Percentiles rank a stretch among this genome's conserved stretches.
These are phyloP conservation scores for Parotia lawesii DNA, from an alignment of 2,113 vertebrate genomes.

Conservation along the genomic window DNA sequence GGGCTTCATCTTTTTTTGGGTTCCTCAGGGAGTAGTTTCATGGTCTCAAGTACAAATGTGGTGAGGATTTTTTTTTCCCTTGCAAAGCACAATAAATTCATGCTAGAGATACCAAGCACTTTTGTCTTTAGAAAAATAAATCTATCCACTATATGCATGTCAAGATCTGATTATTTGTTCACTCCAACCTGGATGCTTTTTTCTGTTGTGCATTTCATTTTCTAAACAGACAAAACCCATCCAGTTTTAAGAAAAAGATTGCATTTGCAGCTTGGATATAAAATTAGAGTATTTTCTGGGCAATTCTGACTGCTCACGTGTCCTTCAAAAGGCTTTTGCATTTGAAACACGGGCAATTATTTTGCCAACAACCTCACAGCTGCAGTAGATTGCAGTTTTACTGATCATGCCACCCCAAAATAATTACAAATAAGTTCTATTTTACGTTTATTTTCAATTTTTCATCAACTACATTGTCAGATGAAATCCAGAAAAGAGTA, in stretches of 20 bases:
- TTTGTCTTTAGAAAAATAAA: background rate
- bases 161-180: background rate
- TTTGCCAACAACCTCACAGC: background rate
- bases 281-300: background rate
- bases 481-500: background rate
- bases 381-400: background rate
- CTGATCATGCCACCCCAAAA: background rate
- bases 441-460: background rate
- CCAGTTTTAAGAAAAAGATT: background rate
- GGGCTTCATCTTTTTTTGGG: background rate
- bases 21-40: background rate
- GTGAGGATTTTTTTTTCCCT: background rate
- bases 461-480: background rate
- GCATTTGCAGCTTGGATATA: background rate
- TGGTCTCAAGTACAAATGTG: background rate
- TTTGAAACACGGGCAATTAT: background rate
- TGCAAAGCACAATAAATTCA: background rate
- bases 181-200: background rate
- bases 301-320: background rate
- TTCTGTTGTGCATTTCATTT: background rate
- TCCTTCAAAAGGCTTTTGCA: background rate
- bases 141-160: background rate
- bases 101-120: background rate
- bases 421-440: background rate
- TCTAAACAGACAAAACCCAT: background rate